Conservation (phyloP, 1,140 invertebrate genomes). For the Drosophila pallidifrons region DNA sequence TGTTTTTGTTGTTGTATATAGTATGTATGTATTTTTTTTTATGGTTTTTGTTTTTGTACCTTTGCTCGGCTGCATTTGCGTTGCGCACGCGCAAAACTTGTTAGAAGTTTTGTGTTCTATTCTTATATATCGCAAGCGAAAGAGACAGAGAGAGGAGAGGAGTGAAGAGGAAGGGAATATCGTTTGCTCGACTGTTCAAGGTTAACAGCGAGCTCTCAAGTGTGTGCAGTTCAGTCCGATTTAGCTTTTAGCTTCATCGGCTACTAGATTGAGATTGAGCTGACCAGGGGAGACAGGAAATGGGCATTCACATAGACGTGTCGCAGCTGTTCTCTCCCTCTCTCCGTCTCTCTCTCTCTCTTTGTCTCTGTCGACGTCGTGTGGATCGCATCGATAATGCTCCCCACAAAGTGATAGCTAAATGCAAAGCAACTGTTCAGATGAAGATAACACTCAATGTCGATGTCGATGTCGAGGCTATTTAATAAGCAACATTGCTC, state of each 20-base stretch:
- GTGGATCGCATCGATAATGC: constrained; percentile 13
- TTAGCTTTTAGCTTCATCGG: constrained; percentile 8
- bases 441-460: constrained; percentile 12
- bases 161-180: constrained; percentile 1
- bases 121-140: constrained; percentile 23
- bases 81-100: constrained; percentile 68
- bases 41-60: constrained; percentile 3
- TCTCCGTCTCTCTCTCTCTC: not conserved
- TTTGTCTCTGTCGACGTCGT: not conserved
- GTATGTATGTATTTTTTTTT: not conserved
- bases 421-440: constrained; percentile 13
- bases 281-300: not conserved
- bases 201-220: constrained; percentile 58
- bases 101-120: constrained; percentile 59
- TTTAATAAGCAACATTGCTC: not conserved
- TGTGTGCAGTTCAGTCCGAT: constrained; percentile 29
- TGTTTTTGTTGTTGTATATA: not conserved
- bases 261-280: not conserved
- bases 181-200: constrained; percentile 50
- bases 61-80: constrained; percentile 48
- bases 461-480: not conserved
- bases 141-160: not conserved
- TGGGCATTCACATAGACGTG: not conserved
- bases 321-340: constrained; percentile 4
- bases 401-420: constrained; percentile 6